Percentiles rank a stretch among this genome's conserved stretches.
Evolutionary conservation across 2,888 invertebrate genomes (phyloP).

Genomic region (Acleris sparsana): DNA sequence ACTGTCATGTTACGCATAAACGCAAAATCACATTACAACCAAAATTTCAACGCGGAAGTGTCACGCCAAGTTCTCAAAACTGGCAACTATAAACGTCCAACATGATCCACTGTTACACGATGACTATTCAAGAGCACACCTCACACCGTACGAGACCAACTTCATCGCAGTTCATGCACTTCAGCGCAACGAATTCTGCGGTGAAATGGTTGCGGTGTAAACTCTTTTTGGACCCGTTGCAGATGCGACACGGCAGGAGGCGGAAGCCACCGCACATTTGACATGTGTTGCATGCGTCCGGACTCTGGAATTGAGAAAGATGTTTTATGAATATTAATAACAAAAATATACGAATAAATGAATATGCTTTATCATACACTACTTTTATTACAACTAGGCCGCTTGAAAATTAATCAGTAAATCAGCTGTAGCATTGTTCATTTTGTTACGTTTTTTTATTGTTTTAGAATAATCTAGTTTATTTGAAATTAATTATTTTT

Average conservation of each 20-base stretch:
- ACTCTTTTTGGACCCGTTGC: conserved; percentile 98
- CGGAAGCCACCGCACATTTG: conserved; percentile 96
- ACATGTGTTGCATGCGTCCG: conserved; percentile 92
- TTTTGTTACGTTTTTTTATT: no score
- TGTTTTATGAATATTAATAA: background rate
- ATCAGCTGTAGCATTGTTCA: no score
- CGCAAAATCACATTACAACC: background rate
- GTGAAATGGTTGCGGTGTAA: conserved; percentile 97
- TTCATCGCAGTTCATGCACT: conserved; percentile 98
- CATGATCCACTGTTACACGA: background rate
- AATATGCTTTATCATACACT: no score
- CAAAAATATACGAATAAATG: no score
- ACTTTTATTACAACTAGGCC: no score
- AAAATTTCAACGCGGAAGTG: background rate
- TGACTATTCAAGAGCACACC: conserved; percentile 85
- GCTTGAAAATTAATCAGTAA: no score
- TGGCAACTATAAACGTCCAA: background rate
- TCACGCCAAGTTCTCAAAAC: background rate
- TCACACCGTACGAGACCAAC: conserved; percentile 96
- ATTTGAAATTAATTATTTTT: no score
- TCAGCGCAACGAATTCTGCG: conserved; percentile 95
- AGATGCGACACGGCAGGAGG: conserved; percentile 94
- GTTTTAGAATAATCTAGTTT: no score
- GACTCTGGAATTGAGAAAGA: conserved; percentile 85
- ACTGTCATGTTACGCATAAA: background rate